phyloP scores from a whole-genome alignment of 2,888 invertebrate species.

The Tuberolachnus salignus region DNA sequence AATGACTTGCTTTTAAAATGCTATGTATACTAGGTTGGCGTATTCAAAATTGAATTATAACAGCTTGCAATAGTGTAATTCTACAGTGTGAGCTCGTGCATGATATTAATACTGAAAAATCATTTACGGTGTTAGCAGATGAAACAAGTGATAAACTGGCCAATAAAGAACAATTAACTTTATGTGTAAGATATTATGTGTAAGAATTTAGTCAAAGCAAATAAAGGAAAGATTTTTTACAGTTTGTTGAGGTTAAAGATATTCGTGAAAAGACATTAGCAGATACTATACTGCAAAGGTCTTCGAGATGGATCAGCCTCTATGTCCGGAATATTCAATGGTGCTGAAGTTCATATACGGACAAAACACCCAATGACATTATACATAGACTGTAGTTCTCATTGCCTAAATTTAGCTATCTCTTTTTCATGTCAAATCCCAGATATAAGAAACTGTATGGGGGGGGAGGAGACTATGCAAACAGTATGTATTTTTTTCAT shows the following conservation, averaged over 20 bases:
- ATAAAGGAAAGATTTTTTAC: constrained; percentile 42
- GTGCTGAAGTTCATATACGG: constrained; percentile 44
- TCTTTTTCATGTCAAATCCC: not conserved
- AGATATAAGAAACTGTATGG: constrained; percentile 23
- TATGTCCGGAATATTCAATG: constrained; percentile 54
- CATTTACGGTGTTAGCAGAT: not conserved
- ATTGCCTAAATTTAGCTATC: constrained; percentile 26
- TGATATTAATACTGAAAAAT: constrained; percentile 4
- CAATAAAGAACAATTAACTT: no score
- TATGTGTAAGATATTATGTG: no score
- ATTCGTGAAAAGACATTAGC: not conserved
- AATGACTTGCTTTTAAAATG: not conserved
- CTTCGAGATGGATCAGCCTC: not conserved
- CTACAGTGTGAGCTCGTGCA: not conserved
- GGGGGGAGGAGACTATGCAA: constrained; percentile 23
- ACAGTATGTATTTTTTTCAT: constrained; percentile 14
- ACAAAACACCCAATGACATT: constrained; percentile 64
- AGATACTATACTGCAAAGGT: not conserved
- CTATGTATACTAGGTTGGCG: constrained; percentile 3
- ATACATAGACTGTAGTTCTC: constrained; percentile 63
- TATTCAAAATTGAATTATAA: constrained; percentile 10
- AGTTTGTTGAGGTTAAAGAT: constrained; percentile 20
- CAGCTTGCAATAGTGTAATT: not conserved
- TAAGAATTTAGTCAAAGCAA: not conserved
- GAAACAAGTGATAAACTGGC: no score